Evolutionary conservation across 1,140 invertebrate species (phyloP).

Genomic region (Hermatobates lingyangjiaoensis): DNA sequence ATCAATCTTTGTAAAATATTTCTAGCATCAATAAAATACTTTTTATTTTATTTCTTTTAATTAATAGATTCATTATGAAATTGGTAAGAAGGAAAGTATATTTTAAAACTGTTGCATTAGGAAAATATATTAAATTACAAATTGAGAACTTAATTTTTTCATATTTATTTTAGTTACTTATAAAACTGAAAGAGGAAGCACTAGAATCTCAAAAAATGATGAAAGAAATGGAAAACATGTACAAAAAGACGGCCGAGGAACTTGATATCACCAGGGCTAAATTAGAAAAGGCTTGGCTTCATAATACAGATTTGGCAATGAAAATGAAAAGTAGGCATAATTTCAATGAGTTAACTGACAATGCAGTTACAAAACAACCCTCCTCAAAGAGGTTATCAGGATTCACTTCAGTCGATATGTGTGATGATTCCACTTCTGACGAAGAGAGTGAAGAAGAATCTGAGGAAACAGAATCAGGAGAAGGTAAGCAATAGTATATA

Average conservation of each 20-base stretch:
- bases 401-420: too few species aligned
- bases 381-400: slow-evolving; percentile 18
- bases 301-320: slow-evolving; percentile 50
- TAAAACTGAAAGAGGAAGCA: slow-evolving; percentile 47
- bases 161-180: slow-evolving; percentile 17
- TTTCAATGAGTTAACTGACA: background rate
- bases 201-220: slow-evolving; percentile 52
- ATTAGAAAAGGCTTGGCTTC: slow-evolving; percentile 55
- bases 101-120: background rate
- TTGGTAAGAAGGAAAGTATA: too few species aligned
- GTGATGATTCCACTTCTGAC: slow-evolving; percentile 8
- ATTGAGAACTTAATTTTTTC: too few species aligned
- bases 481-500: background rate
- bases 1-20: too few species aligned
- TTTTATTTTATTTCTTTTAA: too few species aligned
- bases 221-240: slow-evolving; percentile 61
- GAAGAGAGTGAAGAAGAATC: slow-evolving; percentile 18
- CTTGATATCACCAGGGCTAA: slow-evolving; percentile 53
- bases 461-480: slow-evolving; percentile 18
- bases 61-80: too few species aligned
- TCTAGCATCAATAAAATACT: too few species aligned
- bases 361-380: slow-evolving; percentile 19
- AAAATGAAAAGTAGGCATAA: slow-evolving; percentile 25
- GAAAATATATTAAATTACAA: background rate
- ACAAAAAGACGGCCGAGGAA: slow-evolving; percentile 47